These are phyloP conservation scores for Halcyon chelicuti DNA, from an alignment of 2,797 vertebrate genomes.

Conservation along the genomic window DNA sequence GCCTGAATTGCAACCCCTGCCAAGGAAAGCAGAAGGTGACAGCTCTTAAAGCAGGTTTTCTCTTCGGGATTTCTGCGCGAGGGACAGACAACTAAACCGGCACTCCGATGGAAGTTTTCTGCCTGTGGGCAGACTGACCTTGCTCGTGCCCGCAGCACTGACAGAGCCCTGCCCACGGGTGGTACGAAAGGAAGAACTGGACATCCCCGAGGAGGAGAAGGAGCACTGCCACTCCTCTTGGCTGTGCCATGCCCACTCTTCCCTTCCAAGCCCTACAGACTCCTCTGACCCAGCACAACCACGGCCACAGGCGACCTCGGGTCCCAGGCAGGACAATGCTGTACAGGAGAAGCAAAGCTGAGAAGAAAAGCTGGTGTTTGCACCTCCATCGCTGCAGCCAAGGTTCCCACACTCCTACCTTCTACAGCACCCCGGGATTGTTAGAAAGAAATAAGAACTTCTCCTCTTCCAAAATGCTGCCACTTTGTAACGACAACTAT, in stretches of 20 bases:
- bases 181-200: not conserved
- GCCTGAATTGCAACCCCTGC: not conserved
- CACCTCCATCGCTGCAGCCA: not conserved
- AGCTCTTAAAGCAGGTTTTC: not conserved
- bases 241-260: not conserved
- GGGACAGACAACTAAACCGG: not conserved
- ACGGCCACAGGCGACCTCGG: not conserved
- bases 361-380: not conserved
- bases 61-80: not conserved
- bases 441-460: not conserved
- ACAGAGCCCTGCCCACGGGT: not conserved
- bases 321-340: not conserved
- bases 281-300: not conserved
- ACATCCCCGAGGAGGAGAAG: not conserved
- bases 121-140: not conserved
- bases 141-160: not conserved
- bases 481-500: not conserved
- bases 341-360: not conserved
- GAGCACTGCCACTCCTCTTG: not conserved
- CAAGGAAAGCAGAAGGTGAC: not conserved
- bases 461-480: not conserved
- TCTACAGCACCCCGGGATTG: not conserved
- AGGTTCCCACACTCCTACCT: not conserved
- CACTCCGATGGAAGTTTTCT: not conserved
- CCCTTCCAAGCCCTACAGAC: not conserved